Evolutionary conservation across 2,797 vertebrate genomes (phyloP).

Genomic region (Pseudomugil gertrudae): DNA sequence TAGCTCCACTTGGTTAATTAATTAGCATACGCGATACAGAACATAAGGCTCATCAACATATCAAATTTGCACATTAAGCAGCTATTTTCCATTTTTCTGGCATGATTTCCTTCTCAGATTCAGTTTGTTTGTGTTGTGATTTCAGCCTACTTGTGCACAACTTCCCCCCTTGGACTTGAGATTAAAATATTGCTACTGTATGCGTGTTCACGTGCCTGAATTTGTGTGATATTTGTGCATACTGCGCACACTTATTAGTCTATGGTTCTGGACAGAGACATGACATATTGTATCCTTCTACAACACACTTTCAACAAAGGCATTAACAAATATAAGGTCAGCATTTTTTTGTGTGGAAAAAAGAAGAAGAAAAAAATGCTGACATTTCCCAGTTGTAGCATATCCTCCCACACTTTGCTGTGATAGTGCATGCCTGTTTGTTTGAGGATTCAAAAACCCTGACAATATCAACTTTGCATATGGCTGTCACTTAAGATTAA

Average conservation of each 20-base stretch:
- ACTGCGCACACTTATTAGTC: conserved; percentile 31
- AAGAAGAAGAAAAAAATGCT: conserved; percentile 12
- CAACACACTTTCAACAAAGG: neutral
- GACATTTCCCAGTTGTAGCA: conserved; percentile 12
- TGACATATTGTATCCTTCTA: conserved; percentile 10
- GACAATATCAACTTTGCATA: neutral
- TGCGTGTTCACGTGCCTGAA: conserved; percentile 7
- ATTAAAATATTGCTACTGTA: neutral
- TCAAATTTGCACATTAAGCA: neutral
- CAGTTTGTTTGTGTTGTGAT: neutral
- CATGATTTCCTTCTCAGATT: neutral
- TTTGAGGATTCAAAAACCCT: neutral
- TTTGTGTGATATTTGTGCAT: conserved; percentile 16
- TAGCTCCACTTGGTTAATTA: neutral
- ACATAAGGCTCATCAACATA: conserved; percentile 1
- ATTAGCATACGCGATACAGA: neutral
- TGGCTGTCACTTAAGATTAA: neutral
- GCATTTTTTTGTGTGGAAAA: conserved; percentile 25
- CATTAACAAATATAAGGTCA: conserved; percentile 2
- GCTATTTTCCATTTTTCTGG: neutral
- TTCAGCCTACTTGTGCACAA: conserved; percentile 6
- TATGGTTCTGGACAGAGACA: conserved; percentile 39
- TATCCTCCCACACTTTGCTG: conserved; percentile 17
- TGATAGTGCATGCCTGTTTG: conserved; percentile 12
- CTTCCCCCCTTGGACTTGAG: conserved; percentile 7